Evolutionary conservation across 1,140 invertebrate species (phyloP).

Genomic region (Onthophagus taurus): DNA sequence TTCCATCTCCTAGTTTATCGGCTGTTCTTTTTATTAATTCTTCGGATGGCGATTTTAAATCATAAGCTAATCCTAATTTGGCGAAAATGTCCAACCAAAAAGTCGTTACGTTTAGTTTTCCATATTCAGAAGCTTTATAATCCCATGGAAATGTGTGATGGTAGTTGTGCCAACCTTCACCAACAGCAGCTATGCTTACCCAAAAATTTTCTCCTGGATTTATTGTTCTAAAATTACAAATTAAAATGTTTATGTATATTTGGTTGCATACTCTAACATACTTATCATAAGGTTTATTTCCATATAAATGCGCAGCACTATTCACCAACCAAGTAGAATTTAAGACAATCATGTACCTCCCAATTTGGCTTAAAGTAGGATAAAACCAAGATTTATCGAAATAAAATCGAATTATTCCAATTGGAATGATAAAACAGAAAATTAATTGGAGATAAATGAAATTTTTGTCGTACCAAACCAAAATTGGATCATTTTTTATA

Average conservation of each 20-base stretch:
- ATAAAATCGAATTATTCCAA: conserved; percentile 65
- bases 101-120: conserved; percentile 49
- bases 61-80: conserved; percentile 68
- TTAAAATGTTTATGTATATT: background rate
- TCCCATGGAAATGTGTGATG: conserved; percentile 88
- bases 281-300: conserved; percentile 85
- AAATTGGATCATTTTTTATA: conserved; percentile 61
- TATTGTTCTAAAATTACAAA: conserved; percentile 44
- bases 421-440: conserved; percentile 79
- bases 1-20: conserved; percentile 54
- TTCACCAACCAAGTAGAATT: conserved; percentile 96
- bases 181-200: conserved; percentile 49
- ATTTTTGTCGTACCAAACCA: conserved; percentile 43
- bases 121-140: conserved; percentile 63
- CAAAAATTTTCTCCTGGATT: conserved; percentile 52
- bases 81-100: conserved; percentile 57
- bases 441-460: conserved; percentile 75
- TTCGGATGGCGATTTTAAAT: conserved; percentile 54
- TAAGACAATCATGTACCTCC: conserved; percentile 80
- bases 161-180: conserved; percentile 86
- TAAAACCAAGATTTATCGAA: conserved; percentile 67
- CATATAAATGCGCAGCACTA: conserved; percentile 87
- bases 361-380: conserved; percentile 56
- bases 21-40: conserved; percentile 43
- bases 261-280: conserved; percentile 33